Evolutionary conservation across 2,797 vertebrate genomes (phyloP), one percentile per base, ranked within the genome.

Genomic region (Silurus aristotelis): DNA sequence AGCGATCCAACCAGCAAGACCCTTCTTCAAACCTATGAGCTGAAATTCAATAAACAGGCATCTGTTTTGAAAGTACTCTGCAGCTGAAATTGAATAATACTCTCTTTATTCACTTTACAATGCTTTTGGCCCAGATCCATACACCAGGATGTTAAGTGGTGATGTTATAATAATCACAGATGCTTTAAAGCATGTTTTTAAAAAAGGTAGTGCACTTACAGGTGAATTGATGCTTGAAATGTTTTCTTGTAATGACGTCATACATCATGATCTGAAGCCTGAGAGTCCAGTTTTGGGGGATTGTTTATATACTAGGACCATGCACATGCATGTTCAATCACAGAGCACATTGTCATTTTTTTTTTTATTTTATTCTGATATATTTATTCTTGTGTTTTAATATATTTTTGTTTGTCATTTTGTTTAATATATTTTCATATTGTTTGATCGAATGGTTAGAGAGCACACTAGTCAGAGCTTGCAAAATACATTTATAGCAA

Each of bases 121-220:
- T 78, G 56, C 27, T 75, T 56, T 76, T 55, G 48, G 52, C 52
- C 15, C 52, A 31, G 15, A 31, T 76, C 52, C 73, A 76, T 76
- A 52, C 55, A 31, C 48, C 15, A 27, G 22, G 27, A 76, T 31
- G 55, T 20, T 31, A 58, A 31, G 73, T 76, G 27, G 25, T 20
- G 55, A 58, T 76, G 73, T 76, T 56, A 58, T 58, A 1, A 52
- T 58, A 8, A 1, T 25, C 31, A 31, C 52, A 5, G 0, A 6
- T 17, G 72, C 22, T 75, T 75, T 46, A 58, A 31, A 76, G 25
- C 73, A 76, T 56, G 72, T 75, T 75, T 75, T 56, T 56, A 1
- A 3, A 58, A n/a, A 2, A 25, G 22, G 20, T 15, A n/a, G 71
- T 52, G 46, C 20, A 56, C n/a, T n/a, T 75, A 17, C n/a, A 75